phyloP scores from a whole-genome alignment of 2,888 invertebrate species.

The Cantharis lateralis region DNA sequence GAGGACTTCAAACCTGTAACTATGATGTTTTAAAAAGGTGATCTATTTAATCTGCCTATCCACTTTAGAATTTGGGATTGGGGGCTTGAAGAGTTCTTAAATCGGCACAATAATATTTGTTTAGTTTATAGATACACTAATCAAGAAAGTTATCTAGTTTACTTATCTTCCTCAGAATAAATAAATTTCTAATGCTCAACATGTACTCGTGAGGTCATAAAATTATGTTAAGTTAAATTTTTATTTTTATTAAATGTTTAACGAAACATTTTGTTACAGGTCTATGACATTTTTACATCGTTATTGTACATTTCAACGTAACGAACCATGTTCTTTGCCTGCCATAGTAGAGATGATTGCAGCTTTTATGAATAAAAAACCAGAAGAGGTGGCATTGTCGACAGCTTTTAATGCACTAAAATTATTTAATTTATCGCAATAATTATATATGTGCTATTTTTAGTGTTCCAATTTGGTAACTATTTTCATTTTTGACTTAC shows the following conservation, averaged over 20 bases:
- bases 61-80: no score
- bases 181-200: no score
- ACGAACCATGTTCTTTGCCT: slow-evolving; percentile 93
- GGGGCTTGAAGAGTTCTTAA: no score
- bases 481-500: neutral
- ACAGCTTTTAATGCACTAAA: slow-evolving; percentile 92
- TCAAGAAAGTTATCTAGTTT: no score
- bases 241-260: neutral
- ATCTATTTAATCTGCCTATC: no score
- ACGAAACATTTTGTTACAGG: slow-evolving; percentile 53
- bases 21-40: no score
- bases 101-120: no score
- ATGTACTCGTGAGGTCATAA: no score
- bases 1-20: no score
- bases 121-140: no score
- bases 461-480: neutral
- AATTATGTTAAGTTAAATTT: neutral
- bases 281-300: slow-evolving; percentile 82
- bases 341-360: slow-evolving; percentile 93
- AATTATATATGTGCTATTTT: slow-evolving; percentile 35
- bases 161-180: no score
- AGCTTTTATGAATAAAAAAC: slow-evolving; percentile 84
- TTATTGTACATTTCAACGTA: slow-evolving; percentile 94
- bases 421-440: slow-evolving; percentile 83
- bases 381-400: slow-evolving; percentile 87